Percentiles rank a stretch among this genome's conserved stretches.
phyloP scores from a whole-genome alignment of 35 echinoderm and acorn worm genomes.

The Apostichopus californicus region DNA sequence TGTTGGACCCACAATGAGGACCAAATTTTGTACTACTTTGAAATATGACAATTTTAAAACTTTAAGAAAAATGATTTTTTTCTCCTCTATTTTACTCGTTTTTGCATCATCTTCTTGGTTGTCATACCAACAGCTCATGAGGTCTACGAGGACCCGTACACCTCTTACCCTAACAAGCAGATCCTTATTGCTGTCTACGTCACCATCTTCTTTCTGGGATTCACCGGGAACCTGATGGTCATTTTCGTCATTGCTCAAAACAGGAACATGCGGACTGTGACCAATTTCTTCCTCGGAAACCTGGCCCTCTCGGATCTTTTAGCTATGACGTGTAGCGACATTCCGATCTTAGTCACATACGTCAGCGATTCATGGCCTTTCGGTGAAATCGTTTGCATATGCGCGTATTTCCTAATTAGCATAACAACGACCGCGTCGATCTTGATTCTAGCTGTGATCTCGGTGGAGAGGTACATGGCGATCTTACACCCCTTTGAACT shows the following conservation, averaged over 20 bases:
- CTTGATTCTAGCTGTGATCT: constrained; percentile 78
- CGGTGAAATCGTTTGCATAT: constrained; percentile 69
- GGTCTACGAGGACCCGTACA: constrained; percentile 49
- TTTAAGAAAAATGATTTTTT: too few relatives aligned
- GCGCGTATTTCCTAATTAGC: constrained; percentile 61
- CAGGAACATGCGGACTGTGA: constrained; percentile 83
- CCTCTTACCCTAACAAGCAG: constrained; percentile 44
- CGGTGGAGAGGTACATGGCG: constrained; percentile 87
- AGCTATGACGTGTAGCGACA: constrained; percentile 70
- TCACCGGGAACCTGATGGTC: constrained; percentile 79
- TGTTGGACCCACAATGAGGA: too few relatives aligned
- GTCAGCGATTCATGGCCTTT: constrained; percentile 62
- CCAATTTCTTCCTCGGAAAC: constrained; percentile 90
- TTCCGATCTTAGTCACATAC: constrained; percentile 73
- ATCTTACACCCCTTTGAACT: constrained; percentile 80
- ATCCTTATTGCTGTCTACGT: constrained; percentile 66
- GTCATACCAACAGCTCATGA: too few relatives aligned
- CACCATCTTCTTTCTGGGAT: constrained; percentile 67
- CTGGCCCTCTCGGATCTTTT: constrained; percentile 80
- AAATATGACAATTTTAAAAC: too few relatives aligned
- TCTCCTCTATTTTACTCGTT: too few relatives aligned
- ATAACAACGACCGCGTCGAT: constrained; percentile 77
- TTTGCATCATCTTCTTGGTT: too few relatives aligned
- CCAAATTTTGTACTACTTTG: too few relatives aligned
- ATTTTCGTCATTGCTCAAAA: constrained; percentile 84